Evolutionary conservation across 2,113 vertebrate species (phyloP), one percentile per base, ranked within the genome.

Genomic region (Benitochromis conjunctus): DNA sequence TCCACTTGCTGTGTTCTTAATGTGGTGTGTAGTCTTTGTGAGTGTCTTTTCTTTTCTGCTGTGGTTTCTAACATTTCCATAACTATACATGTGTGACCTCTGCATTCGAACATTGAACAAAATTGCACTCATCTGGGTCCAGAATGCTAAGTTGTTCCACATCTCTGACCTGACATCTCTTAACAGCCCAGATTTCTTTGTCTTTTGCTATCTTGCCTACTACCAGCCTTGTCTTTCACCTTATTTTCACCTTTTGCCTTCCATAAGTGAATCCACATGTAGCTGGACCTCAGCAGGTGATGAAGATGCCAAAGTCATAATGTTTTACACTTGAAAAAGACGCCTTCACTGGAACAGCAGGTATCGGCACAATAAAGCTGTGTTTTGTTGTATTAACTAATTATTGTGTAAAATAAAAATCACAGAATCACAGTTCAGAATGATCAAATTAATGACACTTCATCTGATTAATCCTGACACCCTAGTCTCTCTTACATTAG

Each of bases 171-270:
- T 55, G 53, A 54, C 31, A 34, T 34, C 54, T 55, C 53, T 55
- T 21, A 55, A 5, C n/a, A 11, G 53, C 53, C 53, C 21, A 55
- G 54, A 2, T 55, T 55, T 24, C 5, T 0, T 55, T 0, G 5
- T 55, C 21, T 24, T 24, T 56, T 56, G 54, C 21, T 3, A 13
- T 24, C 54, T 56, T 56, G 11, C 2, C 9, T 55, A 21, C 53
- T 21, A 6, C n/a, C n/a, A 21, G 53, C n/a, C 53, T 55, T 9
- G 21, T 55, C 53, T 21, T 55, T 55, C 53, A 55, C 9, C 21
- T 21, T 55, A 21, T 21, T 55, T 55, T 55, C 9, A 55, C 1
- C 5, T 55, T 55, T 55, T 55, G 53, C 53, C 53, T 6, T 55
- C 53, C 53, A 55, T 21, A 21, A 55, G n/a, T 5, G 53, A 54